Conservation (phyloP, 2,113 vertebrate genomes). For the Hydrochoerus hydrochaeris region DNA sequence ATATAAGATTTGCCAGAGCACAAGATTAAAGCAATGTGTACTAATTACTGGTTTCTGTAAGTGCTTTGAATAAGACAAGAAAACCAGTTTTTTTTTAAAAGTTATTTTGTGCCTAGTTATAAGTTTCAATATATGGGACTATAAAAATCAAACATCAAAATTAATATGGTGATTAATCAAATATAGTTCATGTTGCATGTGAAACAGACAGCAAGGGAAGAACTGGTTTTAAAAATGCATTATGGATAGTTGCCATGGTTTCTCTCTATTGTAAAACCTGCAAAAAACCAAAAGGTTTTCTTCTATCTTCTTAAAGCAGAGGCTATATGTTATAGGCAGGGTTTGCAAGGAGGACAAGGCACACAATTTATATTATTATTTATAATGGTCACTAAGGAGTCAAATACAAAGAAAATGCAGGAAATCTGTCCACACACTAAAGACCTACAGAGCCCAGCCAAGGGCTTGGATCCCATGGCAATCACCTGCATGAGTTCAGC, state of each 20-base stretch:
- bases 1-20: neutral
- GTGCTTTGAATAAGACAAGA: neutral
- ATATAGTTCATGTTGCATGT: too few species aligned
- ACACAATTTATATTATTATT: too few species aligned
- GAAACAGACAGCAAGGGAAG: neutral
- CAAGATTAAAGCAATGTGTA: neutral
- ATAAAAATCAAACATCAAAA: neutral
- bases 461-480: too few species aligned
- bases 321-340: neutral
- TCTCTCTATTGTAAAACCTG: neutral
- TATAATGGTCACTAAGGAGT: too few species aligned
- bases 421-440: too few species aligned
- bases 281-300: neutral
- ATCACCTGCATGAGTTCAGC: too few species aligned
- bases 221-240: neutral
- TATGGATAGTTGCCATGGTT: too few species aligned
- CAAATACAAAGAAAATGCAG: too few species aligned
- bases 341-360: too few species aligned
- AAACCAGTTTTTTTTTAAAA: neutral
- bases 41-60: neutral
- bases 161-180: neutral
- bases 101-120: neutral
- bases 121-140: neutral
- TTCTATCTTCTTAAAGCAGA: neutral
- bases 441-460: too few species aligned